A percentile compares a stretch with the other conserved stretches of the same genome.
Conservation (phyloP, 2,888 invertebrate species). For the Macrophya annulata region DNA sequence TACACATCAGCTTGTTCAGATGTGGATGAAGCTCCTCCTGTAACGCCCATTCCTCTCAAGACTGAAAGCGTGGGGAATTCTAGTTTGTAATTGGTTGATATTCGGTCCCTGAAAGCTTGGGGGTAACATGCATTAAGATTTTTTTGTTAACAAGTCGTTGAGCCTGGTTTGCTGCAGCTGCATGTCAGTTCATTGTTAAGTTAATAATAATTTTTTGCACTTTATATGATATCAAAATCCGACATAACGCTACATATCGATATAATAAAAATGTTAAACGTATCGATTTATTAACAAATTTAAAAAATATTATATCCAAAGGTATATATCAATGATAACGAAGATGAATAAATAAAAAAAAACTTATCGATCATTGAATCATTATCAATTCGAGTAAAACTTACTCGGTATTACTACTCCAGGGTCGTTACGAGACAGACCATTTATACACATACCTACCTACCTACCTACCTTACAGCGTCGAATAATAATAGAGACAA, state of each 20-base stretch:
- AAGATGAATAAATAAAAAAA: neutral
- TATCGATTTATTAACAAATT: no score
- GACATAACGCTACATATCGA: no score
- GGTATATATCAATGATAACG: neutral
- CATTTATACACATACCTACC: neutral
- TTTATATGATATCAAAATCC: no score
- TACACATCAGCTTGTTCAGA: neutral
- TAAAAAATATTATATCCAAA: no score
- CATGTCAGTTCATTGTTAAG: slow-evolving; percentile 13
- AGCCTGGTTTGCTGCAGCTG: slow-evolving; percentile 14
- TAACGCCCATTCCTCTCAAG: slow-evolving; percentile 47
- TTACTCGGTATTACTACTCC: no score
- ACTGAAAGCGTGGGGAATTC: slow-evolving; percentile 35
- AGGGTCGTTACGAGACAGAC: neutral
- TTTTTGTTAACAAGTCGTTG: slow-evolving; percentile 31
- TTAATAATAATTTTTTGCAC: slow-evolving; percentile 9
- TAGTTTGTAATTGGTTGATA: slow-evolving; percentile 42
- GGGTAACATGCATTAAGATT: slow-evolving; percentile 23
- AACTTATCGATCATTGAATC: neutral
- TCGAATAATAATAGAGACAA: slow-evolving; percentile 71
- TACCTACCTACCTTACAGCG: neutral
- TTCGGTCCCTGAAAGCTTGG: neutral
- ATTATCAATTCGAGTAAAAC: neutral
- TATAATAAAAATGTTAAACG: no score
- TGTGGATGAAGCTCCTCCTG: slow-evolving; percentile 34